Conservation (phyloP, 1,140 invertebrate species). For the Leptinotarsa texana region DNA sequence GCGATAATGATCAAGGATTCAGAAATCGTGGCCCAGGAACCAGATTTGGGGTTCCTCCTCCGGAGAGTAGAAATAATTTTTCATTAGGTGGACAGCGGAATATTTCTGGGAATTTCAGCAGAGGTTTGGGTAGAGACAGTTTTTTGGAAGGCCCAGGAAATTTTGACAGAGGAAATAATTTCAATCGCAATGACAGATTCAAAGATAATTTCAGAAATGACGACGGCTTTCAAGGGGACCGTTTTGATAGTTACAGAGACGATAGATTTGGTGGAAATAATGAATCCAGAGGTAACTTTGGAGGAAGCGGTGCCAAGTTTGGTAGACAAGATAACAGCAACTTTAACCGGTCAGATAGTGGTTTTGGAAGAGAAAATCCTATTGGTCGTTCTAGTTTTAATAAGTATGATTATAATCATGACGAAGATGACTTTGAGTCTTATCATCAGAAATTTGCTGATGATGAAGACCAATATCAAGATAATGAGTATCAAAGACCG, state of each 20-base stretch:
- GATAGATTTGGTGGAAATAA: conserved; percentile 4
- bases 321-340: conserved; percentile 4
- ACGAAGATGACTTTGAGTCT: conserved; percentile 37
- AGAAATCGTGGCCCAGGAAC: conserved; percentile 19
- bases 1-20: conserved; percentile 32
- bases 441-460: conserved; percentile 39
- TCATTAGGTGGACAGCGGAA: conserved; percentile 18
- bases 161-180: conserved; percentile 19
- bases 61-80: conserved; percentile 18
- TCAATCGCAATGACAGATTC: conserved; percentile 26
- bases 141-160: neutral
- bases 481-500: neutral
- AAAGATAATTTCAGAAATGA: conserved; percentile 23
- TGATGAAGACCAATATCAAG: conserved; percentile 19
- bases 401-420: conserved; percentile 18
- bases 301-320: conserved; percentile 11
- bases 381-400: neutral
- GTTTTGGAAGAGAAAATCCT: neutral
- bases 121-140: conserved; percentile 10
- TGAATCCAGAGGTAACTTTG: conserved; percentile 1
- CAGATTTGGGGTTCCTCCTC: neutral
- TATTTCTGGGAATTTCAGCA: conserved; percentile 1
- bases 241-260: conserved; percentile 17
- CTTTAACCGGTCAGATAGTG: neutral
- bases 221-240: conserved; percentile 24